Base-by-base conservation (phyloP, 2,888 invertebrate genomes). In the Ochlodes sylvanus region DNA sequence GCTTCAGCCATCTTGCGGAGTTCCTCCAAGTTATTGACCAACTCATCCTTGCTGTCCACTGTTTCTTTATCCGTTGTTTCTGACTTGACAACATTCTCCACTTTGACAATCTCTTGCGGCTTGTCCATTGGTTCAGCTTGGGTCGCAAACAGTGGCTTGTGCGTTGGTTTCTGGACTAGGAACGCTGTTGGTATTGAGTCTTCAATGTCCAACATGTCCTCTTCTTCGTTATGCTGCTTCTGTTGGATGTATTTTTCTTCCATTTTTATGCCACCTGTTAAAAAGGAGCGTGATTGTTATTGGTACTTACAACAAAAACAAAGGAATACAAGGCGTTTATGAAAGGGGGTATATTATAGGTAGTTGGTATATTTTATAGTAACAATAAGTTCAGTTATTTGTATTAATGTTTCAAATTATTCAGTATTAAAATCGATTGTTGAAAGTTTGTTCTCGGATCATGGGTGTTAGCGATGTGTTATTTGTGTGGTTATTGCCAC, bases 151-250 rank as follows among this genome's bases (percentile, higher is more conserved):
- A 91, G 81, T 0, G 94, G 94, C 55, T 90, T 93, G 80, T 94
- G 94, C 0, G 91, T 88, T 0, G 94, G 94, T 69, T 94, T 94
- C 73, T 94, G 94, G 0, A 94, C 94, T 10, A 94, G 74, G 72
- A 93, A 94, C 1, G 94, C 94, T 6, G 93, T 94, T 0, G 94
- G 94, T 6, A 94, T 94, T 0, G 94, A 94, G 76, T 94, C 94
- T 78, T 94, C 94, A 4, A 94, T 94, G 71, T 94, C 94, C 0
- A 94, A 73, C 88, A 93, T 89, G 64, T 94, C 93, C 68, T 92
- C 87, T 72, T 91, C 88, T 55, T 90, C 90, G 54, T 91, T 89
- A 71, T 85, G 87, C 70, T 89, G 87, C 57, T 91, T 88, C 12
- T 93, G 91, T 57, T 93, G 93, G 2, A 94, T 93, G 81, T 92